Evolutionary conservation across 2,113 vertebrate species (phyloP).

Genomic region (Cyanistes caeruleus): DNA sequence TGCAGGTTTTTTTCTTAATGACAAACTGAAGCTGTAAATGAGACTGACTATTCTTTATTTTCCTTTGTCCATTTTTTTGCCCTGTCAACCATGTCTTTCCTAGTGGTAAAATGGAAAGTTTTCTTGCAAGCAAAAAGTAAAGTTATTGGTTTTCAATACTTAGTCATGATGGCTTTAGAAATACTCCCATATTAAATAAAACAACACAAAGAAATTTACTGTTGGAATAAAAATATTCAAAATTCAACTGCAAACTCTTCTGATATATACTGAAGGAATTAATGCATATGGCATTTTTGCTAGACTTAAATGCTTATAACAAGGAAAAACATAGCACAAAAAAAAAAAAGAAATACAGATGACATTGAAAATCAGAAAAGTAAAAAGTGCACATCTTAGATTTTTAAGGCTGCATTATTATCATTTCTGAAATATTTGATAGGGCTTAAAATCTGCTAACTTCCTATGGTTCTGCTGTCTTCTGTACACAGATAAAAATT

Average conservation of each 20-base stretch:
- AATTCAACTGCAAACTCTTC: not conserved
- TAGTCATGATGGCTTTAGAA: not conserved
- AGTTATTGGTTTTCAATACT: not conserved
- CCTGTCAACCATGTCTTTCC: not conserved
- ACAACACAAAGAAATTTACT: not conserved
- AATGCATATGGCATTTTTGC: not conserved
- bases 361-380: not conserved
- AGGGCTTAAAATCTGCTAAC: not conserved
- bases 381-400: not conserved
- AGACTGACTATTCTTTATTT: not conserved
- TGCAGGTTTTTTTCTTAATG: not conserved
- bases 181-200: not conserved
- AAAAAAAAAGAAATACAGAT: not conserved
- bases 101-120: not conserved
- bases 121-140: not conserved
- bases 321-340: not conserved
- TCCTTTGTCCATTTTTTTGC: not conserved
- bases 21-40: not conserved
- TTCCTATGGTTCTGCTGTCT: not conserved
- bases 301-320: not conserved
- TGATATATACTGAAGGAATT: not conserved
- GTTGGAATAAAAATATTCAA: not conserved
- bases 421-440: not conserved
- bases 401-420: not conserved
- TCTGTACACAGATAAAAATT: not conserved